Percentiles rank a stretch among this genome's conserved stretches.
Evolutionary conservation across 2,113 vertebrate species (phyloP).

Genomic region (Anarhynchus alexandrinus): DNA sequence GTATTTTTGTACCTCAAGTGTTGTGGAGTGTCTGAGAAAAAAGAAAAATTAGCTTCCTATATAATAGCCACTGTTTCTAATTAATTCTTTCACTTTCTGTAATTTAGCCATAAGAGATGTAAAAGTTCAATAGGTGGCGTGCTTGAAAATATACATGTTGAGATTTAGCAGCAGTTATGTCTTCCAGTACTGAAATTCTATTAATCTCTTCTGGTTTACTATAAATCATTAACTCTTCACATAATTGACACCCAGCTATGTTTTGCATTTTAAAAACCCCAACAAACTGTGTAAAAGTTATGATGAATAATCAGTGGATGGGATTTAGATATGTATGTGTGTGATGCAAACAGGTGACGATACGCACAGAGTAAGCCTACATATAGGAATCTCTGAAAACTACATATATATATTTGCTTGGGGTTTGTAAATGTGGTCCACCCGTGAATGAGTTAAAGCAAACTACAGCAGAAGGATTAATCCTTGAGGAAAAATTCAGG

Average conservation of each 20-base stretch:
- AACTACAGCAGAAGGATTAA: not conserved
- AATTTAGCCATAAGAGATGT: not conserved
- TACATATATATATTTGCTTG: accelerated
- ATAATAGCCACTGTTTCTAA: not conserved
- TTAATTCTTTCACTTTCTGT: not conserved
- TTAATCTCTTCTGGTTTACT: not conserved
- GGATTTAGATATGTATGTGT: accelerated
- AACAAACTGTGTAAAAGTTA: accelerated
- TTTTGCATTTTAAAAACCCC: not conserved
- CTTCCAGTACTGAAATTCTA: not conserved
- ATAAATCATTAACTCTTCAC: accelerated
- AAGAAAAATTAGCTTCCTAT: not conserved
- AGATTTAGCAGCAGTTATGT: not conserved
- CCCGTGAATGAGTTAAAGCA: not conserved
- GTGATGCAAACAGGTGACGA: not conserved
- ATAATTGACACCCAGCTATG: accelerated
- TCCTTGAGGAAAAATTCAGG: not conserved
- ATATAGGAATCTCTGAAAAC: accelerated
- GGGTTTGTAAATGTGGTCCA: accelerated
- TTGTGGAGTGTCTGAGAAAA: not conserved
- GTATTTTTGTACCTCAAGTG: not conserved
- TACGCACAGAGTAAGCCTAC: accelerated
- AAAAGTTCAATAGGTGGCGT: not conserved
- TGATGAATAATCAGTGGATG: accelerated
- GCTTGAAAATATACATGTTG: accelerated